Evolutionary conservation across 2,888 invertebrate species (phyloP).

Genomic region (Entomobrya proxima): DNA sequence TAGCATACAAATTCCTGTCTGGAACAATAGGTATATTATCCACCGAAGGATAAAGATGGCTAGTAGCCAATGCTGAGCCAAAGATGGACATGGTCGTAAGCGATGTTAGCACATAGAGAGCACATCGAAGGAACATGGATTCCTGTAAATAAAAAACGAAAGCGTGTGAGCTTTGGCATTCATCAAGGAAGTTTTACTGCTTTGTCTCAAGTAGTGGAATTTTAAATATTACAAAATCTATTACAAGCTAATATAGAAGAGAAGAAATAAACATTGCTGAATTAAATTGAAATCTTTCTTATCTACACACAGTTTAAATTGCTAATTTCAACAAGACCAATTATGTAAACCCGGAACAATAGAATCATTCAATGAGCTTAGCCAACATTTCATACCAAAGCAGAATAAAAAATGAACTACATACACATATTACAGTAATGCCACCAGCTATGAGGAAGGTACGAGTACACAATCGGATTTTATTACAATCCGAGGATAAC

Average conservation of each 20-base stretch:
- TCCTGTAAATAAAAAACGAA: conserved; percentile 51
- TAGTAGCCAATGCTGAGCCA: conserved; percentile 72
- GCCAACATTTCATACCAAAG: neutral
- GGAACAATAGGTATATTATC: conserved; percentile 70
- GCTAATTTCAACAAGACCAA: neutral
- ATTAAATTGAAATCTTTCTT: too few species aligned
- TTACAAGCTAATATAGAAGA: too few species aligned
- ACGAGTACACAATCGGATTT: neutral
- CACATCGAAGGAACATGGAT: conserved; percentile 71
- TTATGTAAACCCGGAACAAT: conserved; percentile 39
- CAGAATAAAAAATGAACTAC: conserved; percentile 19
- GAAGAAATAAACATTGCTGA: too few species aligned
- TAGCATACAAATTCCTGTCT: conserved; percentile 74
- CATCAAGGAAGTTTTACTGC: neutral
- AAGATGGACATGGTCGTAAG: conserved; percentile 73
- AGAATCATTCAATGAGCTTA: too few species aligned
- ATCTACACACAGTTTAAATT: too few species aligned
- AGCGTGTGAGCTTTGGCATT: neutral
- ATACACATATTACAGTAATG: too few species aligned
- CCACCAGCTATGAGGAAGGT: neutral
- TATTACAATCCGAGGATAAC: neutral
- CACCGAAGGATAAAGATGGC: conserved; percentile 65
- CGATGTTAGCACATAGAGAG: conserved; percentile 71
- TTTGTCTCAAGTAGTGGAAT: too few species aligned
- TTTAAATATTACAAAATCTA: neutral